A percentile compares a stretch with the other conserved stretches of the same genome.
Evolutionary conservation across 2,888 invertebrate species (phyloP).

Genomic region (Eupithecia subumbrata): DNA sequence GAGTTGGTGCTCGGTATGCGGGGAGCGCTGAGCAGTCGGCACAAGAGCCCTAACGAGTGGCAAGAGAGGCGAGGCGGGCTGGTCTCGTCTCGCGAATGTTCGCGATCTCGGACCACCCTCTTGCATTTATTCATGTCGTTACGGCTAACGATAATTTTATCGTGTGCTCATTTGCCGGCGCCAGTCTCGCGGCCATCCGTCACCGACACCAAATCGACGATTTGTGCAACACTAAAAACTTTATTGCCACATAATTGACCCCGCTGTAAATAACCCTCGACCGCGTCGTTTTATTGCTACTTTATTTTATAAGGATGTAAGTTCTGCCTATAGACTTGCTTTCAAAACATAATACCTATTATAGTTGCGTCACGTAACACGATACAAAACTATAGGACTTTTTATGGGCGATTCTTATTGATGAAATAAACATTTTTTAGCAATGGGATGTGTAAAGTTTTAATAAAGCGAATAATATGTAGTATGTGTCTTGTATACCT

Average conservation of each 20-base stretch:
- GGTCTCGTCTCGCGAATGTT: constrained; percentile 59
- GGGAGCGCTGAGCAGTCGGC: constrained; percentile 61
- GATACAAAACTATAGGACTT: not conserved
- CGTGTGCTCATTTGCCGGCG: constrained; percentile 84
- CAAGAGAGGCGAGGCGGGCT: constrained; percentile 50
- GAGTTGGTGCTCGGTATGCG: constrained; percentile 37
- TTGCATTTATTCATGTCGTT: constrained; percentile 85
- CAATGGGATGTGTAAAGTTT: not conserved
- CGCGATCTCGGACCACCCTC: constrained; percentile 74
- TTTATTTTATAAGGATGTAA: constrained; percentile 56
- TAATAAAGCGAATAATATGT: no score
- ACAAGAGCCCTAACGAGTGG: constrained; percentile 78
- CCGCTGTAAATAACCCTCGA: constrained; percentile 70
- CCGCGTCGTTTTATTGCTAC: constrained; percentile 61
- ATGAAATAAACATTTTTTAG: not conserved
- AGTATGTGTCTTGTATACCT: not conserved
- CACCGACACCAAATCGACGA: constrained; percentile 80
- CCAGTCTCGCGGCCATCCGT: constrained; percentile 81
- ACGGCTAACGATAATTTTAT: constrained; percentile 85
- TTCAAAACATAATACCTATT: constrained; percentile 19
- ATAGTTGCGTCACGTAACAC: not conserved
- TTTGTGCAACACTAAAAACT: constrained; percentile 82
- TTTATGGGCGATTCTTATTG: not conserved
- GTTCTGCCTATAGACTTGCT: constrained; percentile 29
- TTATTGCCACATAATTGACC: constrained; percentile 82